Base-by-base conservation (phyloP, 2,888 invertebrate genomes). In the Nymphalis polychloros region DNA sequence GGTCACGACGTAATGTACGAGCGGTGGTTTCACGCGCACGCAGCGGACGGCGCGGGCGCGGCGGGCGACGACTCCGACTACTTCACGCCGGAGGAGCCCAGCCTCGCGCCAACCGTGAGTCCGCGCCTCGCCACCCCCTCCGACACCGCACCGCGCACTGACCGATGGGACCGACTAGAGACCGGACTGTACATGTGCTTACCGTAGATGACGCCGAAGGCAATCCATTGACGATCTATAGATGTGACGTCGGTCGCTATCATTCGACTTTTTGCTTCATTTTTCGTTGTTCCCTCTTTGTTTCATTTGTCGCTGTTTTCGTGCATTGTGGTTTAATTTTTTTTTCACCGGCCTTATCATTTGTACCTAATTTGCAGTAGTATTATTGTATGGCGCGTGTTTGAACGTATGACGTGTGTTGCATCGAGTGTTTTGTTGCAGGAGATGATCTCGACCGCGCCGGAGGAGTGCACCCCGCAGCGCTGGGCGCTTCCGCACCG, bases 81-180 rank as follows among this genome's bases (percentile, higher is more conserved):
- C 89, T 96, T 95, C 90, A 96, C 96, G 50, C 96, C 96, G 35
- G 96, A 96, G 84, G 96, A 96, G 88, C 94, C 95, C 75, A 57
- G 93, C 94, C 78, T 95, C 16, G 46, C 41, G 50, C 23, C 52
- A 27, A 46, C n/a, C 47, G 61, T 41, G 49, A 48, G 57, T 41
- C 55, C 48, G 23, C 5, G n/a, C 61, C 61, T 19, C 61, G 19
- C 52, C 17, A 23, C 3, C 52, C 27, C 13, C 47, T 8, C 41
- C 41, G 27, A 31, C 27, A 3, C 6, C 27, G 27, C 23, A 27
- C 27, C 27, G 27, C 27, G 1, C 8, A 35, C 35, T 2, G 35
- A 35, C 8, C 10, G 35, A 41, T 3, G 2, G 8, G 8, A 41
- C 35, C 10, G 35, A 41, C 35, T 8, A 10, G 20, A 20, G n/a